Base-by-base conservation (phyloP, 2,888 invertebrate species). In the Embidobia sp. region DNA sequence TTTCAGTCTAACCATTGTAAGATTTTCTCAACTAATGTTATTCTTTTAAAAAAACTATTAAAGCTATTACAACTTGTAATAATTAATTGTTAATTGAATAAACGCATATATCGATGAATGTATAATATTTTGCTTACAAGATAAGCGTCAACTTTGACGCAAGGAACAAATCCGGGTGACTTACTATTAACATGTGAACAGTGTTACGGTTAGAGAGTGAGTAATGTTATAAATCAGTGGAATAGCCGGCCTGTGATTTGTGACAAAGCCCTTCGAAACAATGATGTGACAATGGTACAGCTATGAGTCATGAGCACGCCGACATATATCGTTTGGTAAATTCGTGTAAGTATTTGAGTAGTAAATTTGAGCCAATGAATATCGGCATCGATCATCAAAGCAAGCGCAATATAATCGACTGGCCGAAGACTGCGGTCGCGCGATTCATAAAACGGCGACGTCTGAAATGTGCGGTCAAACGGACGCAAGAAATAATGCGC, bases 211-310 rank as follows among this genome's bases (percentile, higher is more conserved):
- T 42, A 35, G 57, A 57, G 57, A 59, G 18, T 19, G 53, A n/a
- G 63, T 26, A 11, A 59, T 42, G 51, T 48, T 59, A 51, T 74
- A 74, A 74, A 74, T 74, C 66, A 74, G 51, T 59, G 29, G 66
- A 59, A 59, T 51, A 19, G 55, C 51, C 51, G 59, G 18, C 42
- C 16, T 57, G 73, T 74, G 73, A 66, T 66, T 66, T 66, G 55
- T 49, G 49, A 74, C 66, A 74, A 59, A 66, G 66, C 44, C 59
- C 51, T 74, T 74, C 49, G 59, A 74, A 74, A 66, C 66, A 74
- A 51, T 74, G 51, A 73, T 49, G 67, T 48, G 67, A 75, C 63
- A 69, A 75, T 75, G 42, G 51, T 55, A 49, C 31, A 11, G 49
- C 67, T 37, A 53, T 49, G 67, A 67, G 51, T 67, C 42, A 61